Evolutionary conservation across 2,888 invertebrate species (phyloP), one percentile per base, ranked within the genome.

Genomic region (Andrena dorsata): DNA sequence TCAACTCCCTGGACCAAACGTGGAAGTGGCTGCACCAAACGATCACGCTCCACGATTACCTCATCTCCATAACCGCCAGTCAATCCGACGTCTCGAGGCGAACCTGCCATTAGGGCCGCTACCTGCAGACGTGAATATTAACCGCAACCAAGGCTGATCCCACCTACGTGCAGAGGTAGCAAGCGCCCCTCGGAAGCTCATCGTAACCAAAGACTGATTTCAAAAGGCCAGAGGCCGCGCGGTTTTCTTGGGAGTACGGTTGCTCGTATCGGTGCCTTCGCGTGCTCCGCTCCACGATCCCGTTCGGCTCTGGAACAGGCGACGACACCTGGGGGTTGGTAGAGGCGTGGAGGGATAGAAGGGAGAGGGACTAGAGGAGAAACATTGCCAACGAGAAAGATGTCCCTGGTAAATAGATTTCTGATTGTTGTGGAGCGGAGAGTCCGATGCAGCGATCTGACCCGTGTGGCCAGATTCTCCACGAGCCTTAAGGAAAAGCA

Each of bases 21-120:
- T 98, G 97, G 97, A 98, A 98, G 98, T 98, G 98, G 98, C 95
- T 98, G 94, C 98, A 98, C 94, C 98, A 98, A 94, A 98, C 98
- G 88, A 97, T 97, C 92, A 97, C 96, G 91, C 95, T 98, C 82
- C 98, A 98, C 96, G 97, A 98, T 92, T 97, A 97, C 93, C 95
- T 98, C 92, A 97, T 98, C 94, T 96, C 97, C 90, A 95, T 97
- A 91, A 97, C 96, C 86, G 95, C 97, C 89, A 96, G 96, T 92
- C 96, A 97, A 94, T 96, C 96, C 94, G 96, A 97, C 94, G 94
- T 94, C 41, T 58, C 30, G 10, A 83, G 23, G 49, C 58, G 60
- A 20, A 26, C 16, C n/a, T 63, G 61, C 51, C 80, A 89, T 0
- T 88, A 89, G 73, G 63, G 8, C 65, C 30, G 68, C 70, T 72